phyloP scores from a whole-genome alignment of 2,888 invertebrate genomes.

The Arenicola marina region DNA sequence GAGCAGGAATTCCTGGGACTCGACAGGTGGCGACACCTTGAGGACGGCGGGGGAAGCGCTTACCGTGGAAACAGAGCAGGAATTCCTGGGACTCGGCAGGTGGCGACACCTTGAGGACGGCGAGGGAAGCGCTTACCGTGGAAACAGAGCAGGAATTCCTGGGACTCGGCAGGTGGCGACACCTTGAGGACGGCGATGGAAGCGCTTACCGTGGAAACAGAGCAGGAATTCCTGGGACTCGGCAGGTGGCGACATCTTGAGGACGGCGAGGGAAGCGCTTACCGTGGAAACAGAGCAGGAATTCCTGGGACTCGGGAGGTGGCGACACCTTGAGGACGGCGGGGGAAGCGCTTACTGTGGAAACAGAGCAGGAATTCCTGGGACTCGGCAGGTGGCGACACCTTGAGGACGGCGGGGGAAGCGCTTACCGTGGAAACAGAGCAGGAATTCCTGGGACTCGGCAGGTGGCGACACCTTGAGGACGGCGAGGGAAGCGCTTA shows the following conservation, averaged over 20 bases:
- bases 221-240: conserved; percentile 74
- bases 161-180: conserved; percentile 55
- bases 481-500: conserved; percentile 71
- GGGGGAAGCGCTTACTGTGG: too few species aligned
- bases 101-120: conserved; percentile 64
- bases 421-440: conserved; percentile 79
- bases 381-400: too few species aligned
- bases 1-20: too few species aligned
- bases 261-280: conserved; percentile 70
- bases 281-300: too few species aligned
- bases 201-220: conserved; percentile 77
- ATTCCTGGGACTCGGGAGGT: too few species aligned
- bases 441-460: conserved; percentile 72
- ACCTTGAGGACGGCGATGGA: conserved; percentile 68
- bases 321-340: too few species aligned
- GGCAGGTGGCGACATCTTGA: conserved; percentile 58
- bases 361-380: too few species aligned
- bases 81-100: conserved; percentile 69
- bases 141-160: conserved; percentile 83
- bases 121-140: conserved; percentile 71
- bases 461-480: conserved; percentile 59
- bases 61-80: conserved; percentile 77
- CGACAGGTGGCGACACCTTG: too few species aligned
- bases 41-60: too few species aligned
- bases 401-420: too few species aligned